Conservation (phyloP, 2,113 vertebrate species). For the Origma solitaria region DNA sequence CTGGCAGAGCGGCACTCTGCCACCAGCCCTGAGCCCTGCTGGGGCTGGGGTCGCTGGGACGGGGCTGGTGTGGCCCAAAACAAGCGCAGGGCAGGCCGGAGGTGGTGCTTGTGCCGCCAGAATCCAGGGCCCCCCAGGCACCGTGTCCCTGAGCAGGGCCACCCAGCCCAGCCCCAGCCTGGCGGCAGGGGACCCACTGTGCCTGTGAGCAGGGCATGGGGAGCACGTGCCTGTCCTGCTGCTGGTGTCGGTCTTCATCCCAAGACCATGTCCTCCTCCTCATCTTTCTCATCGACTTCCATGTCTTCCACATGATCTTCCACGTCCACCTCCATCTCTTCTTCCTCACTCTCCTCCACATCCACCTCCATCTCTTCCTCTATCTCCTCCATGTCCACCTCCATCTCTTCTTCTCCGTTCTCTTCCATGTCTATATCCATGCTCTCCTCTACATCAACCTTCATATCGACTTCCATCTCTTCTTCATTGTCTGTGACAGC, state of each 20-base stretch:
- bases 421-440: background rate
- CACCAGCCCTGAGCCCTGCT: background rate
- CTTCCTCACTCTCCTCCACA: background rate
- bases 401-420: background rate
- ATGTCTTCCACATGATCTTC: background rate
- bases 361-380: background rate
- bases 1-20: background rate
- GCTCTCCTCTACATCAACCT: background rate
- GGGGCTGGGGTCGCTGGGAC: background rate
- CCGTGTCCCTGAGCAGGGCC: background rate
- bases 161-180: background rate
- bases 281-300: background rate
- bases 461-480: accelerated
- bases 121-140: background rate
- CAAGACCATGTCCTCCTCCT: background rate
- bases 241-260: background rate
- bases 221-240: background rate
- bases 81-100: background rate
- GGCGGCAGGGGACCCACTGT: background rate
- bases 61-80: background rate
- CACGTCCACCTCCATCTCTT: background rate
- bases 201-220: background rate
- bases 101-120: background rate
- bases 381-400: background rate
- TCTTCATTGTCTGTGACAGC: background rate